Conservation (phyloP, 2,888 invertebrate species). For the Phytoseiulus persimilis region DNA sequence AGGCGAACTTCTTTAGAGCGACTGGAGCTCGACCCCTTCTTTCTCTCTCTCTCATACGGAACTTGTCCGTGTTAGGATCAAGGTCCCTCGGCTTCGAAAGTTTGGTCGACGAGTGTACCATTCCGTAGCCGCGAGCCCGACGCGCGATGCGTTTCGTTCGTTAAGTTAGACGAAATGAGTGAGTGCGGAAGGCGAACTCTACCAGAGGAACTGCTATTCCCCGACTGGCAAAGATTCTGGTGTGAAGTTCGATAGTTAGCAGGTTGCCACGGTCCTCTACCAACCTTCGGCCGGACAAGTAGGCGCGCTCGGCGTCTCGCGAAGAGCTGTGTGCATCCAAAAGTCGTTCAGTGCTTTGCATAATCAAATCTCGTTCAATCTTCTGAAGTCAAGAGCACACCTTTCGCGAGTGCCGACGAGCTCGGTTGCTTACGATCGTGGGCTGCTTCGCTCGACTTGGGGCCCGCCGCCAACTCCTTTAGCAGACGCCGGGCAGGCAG, state of each 20-base stretch:
- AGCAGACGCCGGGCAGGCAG: neutral
- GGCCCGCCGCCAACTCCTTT: neutral
- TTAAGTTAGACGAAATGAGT: too few relatives aligned
- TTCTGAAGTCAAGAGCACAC: constrained; percentile 5
- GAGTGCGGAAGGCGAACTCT: too few relatives aligned
- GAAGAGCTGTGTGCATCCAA: neutral
- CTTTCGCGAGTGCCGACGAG: neutral
- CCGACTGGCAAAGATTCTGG: neutral
- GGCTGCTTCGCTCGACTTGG: neutral
- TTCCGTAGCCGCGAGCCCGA: too few relatives aligned
- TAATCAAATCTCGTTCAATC: constrained; percentile 5
- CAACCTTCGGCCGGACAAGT: neutral
- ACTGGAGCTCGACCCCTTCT: too few relatives aligned
- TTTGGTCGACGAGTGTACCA: too few relatives aligned
- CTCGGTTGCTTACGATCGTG: neutral
- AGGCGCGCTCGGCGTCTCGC: neutral
- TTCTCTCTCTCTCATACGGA: too few relatives aligned
- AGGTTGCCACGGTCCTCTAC: neutral
- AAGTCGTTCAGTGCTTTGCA: neutral
- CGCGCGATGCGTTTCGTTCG: too few relatives aligned
- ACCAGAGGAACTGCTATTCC: too few relatives aligned
- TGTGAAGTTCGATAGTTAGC: neutral
- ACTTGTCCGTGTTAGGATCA: too few relatives aligned
- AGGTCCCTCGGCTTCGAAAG: too few relatives aligned
- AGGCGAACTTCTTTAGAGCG: too few relatives aligned